Evolutionary conservation across 2,113 vertebrate species (phyloP), one percentile per base, ranked within the genome.

Genomic region (Dipodomys ordii): DNA sequence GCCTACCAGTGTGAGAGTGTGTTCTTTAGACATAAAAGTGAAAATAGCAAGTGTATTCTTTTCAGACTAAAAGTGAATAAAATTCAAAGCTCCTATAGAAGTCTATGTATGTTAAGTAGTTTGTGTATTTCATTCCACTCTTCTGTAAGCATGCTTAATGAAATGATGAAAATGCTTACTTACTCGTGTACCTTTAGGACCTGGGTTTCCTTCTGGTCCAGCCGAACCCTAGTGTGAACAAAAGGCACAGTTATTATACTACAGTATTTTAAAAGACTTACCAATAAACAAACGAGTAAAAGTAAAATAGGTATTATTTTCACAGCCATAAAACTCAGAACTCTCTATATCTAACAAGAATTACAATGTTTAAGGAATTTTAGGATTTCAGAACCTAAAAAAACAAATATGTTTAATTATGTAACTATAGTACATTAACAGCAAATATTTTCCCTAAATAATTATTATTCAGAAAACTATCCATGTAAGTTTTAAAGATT

Each of bases 111-210:
- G 23, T 1, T 57, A 88, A 49, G 20, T 71, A 64, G 65, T 91
- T 89, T 82, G 20, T 60, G 44, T 71, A 65, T 46, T 89, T 83
- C 27, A 32, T 88, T 80, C 35, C 87, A 87, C 30, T 81, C 68
- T 60, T 73, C 90, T 1, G 39, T 25, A 97, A 76, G 49, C n/a
- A 93, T 0, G 0, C 11, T 82, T 79, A 88, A 83, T 10, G 96
- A 95, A 97, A 97, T 57, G 32, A 82, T 90, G 62, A 92, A 90
- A 97, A 95, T 49, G 89, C 69, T 95, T 98, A 99, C 99, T 99
- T 99, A 99, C 99, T 97, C 98, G 98, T 91, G 98, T 91, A 97
- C 99, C 99, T 99, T 99, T 99, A 97, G 99, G 98, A 91, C 99
- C 99, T 77, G 98, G 98, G 97, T 98, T 99, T 97, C 99, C 99